A percentile compares a stretch with the other conserved stretches of the same genome.
phyloP scores from a whole-genome alignment of 2,888 invertebrate genomes.

The Philereme transversata region DNA sequence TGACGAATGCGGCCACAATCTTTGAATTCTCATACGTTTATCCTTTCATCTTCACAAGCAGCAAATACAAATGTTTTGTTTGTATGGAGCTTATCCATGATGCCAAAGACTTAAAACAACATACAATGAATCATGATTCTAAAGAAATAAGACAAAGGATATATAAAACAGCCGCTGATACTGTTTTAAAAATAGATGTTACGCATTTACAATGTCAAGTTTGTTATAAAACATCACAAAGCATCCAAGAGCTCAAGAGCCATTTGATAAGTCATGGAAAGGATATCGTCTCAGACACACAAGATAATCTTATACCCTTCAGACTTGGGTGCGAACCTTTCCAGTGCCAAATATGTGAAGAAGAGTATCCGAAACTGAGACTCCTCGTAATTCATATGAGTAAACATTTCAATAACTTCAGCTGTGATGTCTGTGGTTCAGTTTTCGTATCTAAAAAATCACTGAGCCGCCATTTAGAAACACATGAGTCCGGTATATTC shows the following conservation, averaged over 20 bases:
- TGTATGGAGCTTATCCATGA: constrained; percentile 59
- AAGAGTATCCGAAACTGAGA: constrained; percentile 58
- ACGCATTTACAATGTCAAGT: constrained; percentile 59
- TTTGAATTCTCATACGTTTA: constrained; percentile 65
- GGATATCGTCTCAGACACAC: constrained; percentile 48
- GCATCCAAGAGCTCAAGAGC: constrained; percentile 53
- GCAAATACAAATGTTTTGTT: constrained; percentile 67
- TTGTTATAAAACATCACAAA: constrained; percentile 48
- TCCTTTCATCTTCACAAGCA: constrained; percentile 63
- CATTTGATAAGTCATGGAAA: constrained; percentile 64
- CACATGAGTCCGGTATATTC: constrained; percentile 60
- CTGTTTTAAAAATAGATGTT: constrained; percentile 66
- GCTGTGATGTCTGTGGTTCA: constrained; percentile 69
- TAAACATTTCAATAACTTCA: constrained; percentile 69
- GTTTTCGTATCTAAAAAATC: constrained; percentile 59
- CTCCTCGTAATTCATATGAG: constrained; percentile 70
- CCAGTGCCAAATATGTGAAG: constrained; percentile 65
- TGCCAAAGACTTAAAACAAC: constrained; percentile 51
- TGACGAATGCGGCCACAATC: constrained; percentile 58
- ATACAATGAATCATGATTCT: constrained; percentile 49
- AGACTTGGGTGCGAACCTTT: constrained; percentile 57
- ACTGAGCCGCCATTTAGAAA: constrained; percentile 60
- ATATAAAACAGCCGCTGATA: constrained; percentile 54
- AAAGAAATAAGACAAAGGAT: constrained; percentile 56
- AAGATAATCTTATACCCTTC: constrained; percentile 69